Base-by-base conservation (phyloP, 1,140 invertebrate genomes). In the Lethrus apterus region DNA sequence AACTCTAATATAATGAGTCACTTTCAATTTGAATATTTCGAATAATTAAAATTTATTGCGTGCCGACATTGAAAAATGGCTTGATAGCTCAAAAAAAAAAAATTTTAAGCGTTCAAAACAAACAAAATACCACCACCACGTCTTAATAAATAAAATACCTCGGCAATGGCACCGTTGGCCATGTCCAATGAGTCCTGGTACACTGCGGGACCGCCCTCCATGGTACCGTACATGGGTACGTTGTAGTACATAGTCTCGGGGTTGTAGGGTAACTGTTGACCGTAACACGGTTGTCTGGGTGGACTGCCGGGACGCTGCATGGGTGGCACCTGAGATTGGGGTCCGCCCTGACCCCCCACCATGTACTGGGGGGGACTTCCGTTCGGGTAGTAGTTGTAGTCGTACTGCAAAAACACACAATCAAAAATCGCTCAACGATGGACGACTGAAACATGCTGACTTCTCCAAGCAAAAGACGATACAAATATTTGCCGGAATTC, bases 331-430 rank as follows among this genome's bases (percentile, higher is more conserved):
- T 42, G 45, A 15, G 51, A 48, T 18, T 31, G 32, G 13, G 54
- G 50, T 8, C 52, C 52, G 30, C 47, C 45, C 52, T 56, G 44
- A 35, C 43, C 46, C 7, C 56, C 55, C 32, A 57, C 50, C 50
- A 60, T 51, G 48, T 58, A 61, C 34, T 58, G 58, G 4, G 50
- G 13, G 9, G 56, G 48, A 5, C 49, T 58, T 31, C 59, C 61
- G 41, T 58, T 57, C 7, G 55, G 36, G 44, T 62, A 66, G 36
- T 60, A 59, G 43, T 56, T 55, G 54, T 59, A 63, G n/a, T 66
- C 62, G 44, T 60, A 64, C 64, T 66, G 46, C 11, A 47, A 47
- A 19, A 9, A 4, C 10, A 35, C 3, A 8, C 21, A 43, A 14
- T 29, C 18, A 20, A 19, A n/a, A 40, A 40, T 40, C 4, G 36